These are phyloP conservation scores for Lottia gigantea DNA, from an alignment of 2,888 invertebrate species.

Conservation along the genomic window DNA sequence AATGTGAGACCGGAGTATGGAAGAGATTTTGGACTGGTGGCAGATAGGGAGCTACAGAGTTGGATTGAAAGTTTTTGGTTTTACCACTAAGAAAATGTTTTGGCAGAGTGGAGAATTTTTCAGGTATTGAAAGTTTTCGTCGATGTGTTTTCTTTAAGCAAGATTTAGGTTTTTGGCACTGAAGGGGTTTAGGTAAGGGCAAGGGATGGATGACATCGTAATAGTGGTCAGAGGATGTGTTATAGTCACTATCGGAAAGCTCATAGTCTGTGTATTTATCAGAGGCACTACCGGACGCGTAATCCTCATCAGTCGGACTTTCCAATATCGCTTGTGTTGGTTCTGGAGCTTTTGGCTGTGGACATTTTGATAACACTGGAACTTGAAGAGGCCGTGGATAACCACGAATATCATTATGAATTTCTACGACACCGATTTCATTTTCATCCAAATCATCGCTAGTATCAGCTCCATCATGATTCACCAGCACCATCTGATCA, in stretches of 20 bases:
- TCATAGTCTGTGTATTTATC: not conserved
- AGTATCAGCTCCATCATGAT: conserved; percentile 31
- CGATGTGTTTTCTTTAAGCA: not conserved
- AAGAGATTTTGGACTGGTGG: not conserved
- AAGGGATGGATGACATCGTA: not conserved
- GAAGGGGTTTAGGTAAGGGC: not conserved
- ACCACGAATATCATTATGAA: not conserved
- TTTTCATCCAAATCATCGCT: conserved; percentile 15
- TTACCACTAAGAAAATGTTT: not conserved
- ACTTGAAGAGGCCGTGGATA: not conserved
- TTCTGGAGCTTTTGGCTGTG: not conserved
- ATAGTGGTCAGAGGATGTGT: not conserved
- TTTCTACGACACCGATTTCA: not conserved
- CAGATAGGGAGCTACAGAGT: not conserved
- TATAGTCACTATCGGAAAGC: not conserved
- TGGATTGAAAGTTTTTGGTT: not conserved
- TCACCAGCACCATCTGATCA: conserved; percentile 26
- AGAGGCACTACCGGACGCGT: not conserved
- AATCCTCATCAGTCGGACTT: not conserved
- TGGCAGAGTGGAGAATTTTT: not conserved
- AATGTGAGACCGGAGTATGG: not conserved
- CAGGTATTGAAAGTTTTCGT: not conserved
- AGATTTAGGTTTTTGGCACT: not conserved
- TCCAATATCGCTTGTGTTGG: not conserved
- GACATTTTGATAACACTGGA: not conserved